Base-by-base conservation (phyloP, 2,888 invertebrate species). In the Torymus tubicola region DNA sequence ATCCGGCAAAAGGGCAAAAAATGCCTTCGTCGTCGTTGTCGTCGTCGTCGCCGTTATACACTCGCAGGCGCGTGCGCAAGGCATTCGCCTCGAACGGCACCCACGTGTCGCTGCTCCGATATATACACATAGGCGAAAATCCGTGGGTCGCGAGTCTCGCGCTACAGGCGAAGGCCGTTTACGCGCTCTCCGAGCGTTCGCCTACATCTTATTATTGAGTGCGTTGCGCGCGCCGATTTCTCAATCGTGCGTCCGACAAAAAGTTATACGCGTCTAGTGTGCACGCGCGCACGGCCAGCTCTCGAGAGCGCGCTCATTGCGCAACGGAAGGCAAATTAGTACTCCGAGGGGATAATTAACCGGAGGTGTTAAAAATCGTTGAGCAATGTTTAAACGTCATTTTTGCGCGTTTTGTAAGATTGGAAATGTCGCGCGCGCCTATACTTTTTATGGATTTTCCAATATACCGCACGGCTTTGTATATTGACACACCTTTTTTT, bases 301-400 rank as follows among this genome's bases (percentile, higher is more conserved):
- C 31, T 31, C 31, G 42, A 16, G 57, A 73, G 18, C 42, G 10
- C 1, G 24, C 16, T 0, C 4, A 57, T 67, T 60, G 58, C 58
- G 24, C 21, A 58, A 67, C n/a, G 58, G 50, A 14, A 74, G 42
- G 21, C 21, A 74, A 74, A 67, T 74, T 74, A 67, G 74, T 67
- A 52, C 58, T 74, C 24, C 4, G 58, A 18, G 58, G 21, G 52
- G 58, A 67, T 58, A 58, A 74, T 74, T 74, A 74, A 67, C 50
- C 16, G 31, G 50, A 67, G 58, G 50, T 67, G 74, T 67, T 74
- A 67, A 74, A 57, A 24, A 13, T 18, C n/a, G 58, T 65, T 21
- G 57, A 31, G 58, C 50, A 74, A 74, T 63, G 55, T 42, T 31
- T 31, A 31, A 31, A 31, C 31, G 31, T 31, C 31, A 31, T 31